phyloP scores from a whole-genome alignment of 30 jellyfish, hydroid and myxozoan genomes.

The Aurelia aurita region DNA sequence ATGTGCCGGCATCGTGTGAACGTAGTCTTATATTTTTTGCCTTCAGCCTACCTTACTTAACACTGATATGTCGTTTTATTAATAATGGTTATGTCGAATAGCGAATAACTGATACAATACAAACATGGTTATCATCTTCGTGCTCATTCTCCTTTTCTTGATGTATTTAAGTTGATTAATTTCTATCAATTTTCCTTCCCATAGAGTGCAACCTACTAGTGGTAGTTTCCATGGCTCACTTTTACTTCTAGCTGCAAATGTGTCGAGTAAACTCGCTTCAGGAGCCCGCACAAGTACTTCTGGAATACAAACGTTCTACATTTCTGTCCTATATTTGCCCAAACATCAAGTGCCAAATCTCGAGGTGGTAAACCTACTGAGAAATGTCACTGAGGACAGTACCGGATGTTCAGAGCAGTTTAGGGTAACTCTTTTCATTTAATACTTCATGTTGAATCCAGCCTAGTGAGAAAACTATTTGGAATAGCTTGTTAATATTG shows the following conservation, averaged over 20 bases:
- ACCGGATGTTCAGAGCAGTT: neutral
- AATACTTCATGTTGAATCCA: neutral
- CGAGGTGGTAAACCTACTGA: neutral
- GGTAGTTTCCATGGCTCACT: constrained; percentile 13
- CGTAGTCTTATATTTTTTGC: no score
- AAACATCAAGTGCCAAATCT: neutral
- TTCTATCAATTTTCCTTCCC: neutral
- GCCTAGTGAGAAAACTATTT: no score
- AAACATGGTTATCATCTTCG: no score
- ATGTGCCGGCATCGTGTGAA: no score
- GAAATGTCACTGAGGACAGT: constrained; percentile 7
- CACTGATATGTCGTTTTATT: no score
- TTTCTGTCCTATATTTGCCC: neutral
- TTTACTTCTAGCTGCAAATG: constrained; percentile 10
- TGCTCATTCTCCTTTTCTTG: no score
- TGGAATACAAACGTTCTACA: neutral
- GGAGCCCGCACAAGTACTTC: constrained; percentile 27
- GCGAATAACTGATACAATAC: no score
- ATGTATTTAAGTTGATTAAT: no score
- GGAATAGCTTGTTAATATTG: no score
- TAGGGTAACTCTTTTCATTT: neutral
- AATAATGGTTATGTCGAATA: no score
- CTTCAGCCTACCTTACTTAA: no score
- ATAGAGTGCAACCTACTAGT: constrained; percentile 7
- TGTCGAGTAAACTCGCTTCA: constrained; percentile 5